phyloP scores from a whole-genome alignment of 2,797 vertebrate genomes.

The Characodon lateralis region DNA sequence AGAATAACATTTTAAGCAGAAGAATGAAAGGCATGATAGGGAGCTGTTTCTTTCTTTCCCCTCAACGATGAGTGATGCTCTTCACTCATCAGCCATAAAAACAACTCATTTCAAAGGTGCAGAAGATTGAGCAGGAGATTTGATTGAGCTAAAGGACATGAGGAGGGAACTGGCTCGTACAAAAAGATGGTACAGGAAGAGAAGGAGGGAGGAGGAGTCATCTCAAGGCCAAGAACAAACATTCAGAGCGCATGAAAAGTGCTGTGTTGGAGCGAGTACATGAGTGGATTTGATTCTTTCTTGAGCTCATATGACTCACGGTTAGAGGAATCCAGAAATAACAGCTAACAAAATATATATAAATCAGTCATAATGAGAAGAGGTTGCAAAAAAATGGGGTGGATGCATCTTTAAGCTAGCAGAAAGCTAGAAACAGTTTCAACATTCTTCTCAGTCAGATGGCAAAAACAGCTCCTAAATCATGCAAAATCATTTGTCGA shows the following conservation, averaged over 20 bases:
- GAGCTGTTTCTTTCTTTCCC: conserved; percentile 8
- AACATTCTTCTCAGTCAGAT: neutral
- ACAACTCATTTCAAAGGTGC: conserved; percentile 59
- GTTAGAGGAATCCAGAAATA: conserved; percentile 19
- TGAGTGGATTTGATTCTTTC: conserved; percentile 44
- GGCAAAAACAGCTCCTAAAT: neutral
- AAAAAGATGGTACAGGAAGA: conserved; percentile 18
- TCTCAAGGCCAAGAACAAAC: conserved; percentile 50
- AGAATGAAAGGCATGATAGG: conserved; percentile 27
- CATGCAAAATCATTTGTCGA: neutral
- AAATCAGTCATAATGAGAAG: conserved; percentile 9
- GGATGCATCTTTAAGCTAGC: conserved; percentile 4
- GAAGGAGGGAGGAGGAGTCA: conserved; percentile 30
- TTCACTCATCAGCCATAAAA: conserved; percentile 53
- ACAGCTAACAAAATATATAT: conserved; percentile 10
- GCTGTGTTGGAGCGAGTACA: conserved; percentile 38
- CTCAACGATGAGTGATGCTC: conserved; percentile 38
- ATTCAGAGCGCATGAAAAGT: conserved; percentile 40
- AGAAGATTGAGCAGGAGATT: conserved; percentile 48
- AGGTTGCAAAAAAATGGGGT: conserved; percentile 18
- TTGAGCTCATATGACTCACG: conserved; percentile 48
- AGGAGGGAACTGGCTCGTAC: conserved; percentile 10
- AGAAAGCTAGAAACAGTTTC: conserved; percentile 2
- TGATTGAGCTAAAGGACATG: conserved; percentile 47
- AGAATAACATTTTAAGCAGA: conserved; percentile 20